phyloP scores from a whole-genome alignment of 2,888 invertebrate genomes.

The Volucella zonaria region DNA sequence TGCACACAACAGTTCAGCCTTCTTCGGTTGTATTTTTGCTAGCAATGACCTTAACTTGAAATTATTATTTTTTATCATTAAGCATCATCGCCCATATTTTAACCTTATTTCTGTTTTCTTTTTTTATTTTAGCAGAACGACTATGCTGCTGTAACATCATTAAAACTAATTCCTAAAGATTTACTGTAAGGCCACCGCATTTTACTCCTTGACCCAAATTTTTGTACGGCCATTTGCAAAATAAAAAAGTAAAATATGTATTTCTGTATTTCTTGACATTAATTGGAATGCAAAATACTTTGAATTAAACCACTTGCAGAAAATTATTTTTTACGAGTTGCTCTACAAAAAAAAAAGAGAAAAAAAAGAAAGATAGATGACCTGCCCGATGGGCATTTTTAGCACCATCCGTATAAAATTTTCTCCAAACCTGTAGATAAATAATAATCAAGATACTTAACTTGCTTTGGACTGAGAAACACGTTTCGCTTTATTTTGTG shows the following conservation, averaged over 20 bases:
- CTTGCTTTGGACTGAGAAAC: conserved; percentile 3
- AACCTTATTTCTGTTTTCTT: no score
- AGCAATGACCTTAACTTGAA: no score
- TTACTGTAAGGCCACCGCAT: conserved; percentile 15
- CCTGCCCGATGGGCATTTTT: conserved; percentile 14
- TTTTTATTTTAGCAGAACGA: background rate
- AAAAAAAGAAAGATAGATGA: conserved; percentile 2
- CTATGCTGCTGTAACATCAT: conserved; percentile 5
- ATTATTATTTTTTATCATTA: no score
- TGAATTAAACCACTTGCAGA: conserved; percentile 35
- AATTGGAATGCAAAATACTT: conserved; percentile 35
- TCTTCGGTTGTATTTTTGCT: no score
- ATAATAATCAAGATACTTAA: conserved; percentile 54
- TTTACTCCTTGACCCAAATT: conserved; percentile 25
- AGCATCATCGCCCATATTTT: no score
- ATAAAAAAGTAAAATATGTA: conserved; percentile 1
- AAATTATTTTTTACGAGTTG: conserved; percentile 15
- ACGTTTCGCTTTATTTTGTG: conserved; percentile 25
- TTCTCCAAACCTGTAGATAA: conserved; percentile 50
- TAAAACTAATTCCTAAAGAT: conserved; percentile 14
- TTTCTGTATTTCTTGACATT: conserved; percentile 7
- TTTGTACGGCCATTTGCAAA: conserved; percentile 14
- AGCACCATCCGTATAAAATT: conserved; percentile 37
- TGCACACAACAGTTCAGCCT: no score
- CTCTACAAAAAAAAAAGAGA: background rate